Conservation (phyloP, 1,140 invertebrate species). For the Tenebrio molitor region DNA sequence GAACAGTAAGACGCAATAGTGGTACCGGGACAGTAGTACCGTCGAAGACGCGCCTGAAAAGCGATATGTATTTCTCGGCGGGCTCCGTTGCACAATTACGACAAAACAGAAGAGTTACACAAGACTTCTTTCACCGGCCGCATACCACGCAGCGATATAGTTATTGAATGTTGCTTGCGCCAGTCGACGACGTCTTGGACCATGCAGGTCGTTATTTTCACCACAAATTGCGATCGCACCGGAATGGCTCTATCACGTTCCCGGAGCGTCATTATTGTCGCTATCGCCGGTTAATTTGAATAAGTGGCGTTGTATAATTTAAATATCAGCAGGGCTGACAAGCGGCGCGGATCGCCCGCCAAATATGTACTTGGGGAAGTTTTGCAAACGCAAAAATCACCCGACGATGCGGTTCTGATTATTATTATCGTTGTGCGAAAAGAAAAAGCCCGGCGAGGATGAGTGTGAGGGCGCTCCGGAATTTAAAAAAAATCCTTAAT, state of each 20-base stretch:
- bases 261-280: conserved; percentile 1
- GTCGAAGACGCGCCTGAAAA: too few relatives aligned
- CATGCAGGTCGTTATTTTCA: neutral
- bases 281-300: neutral
- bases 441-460: too few relatives aligned
- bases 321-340: conserved; percentile 11
- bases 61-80: too few relatives aligned
- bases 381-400: too few relatives aligned
- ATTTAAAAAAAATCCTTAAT: too few relatives aligned
- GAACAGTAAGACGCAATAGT: conserved; percentile 3
- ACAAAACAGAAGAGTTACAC: neutral
- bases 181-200: too few relatives aligned
- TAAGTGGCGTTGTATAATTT: conserved; percentile 19
- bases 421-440: too few relatives aligned
- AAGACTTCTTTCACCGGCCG: neutral
- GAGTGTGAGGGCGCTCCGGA: too few relatives aligned
- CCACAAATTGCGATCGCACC: conserved; percentile 2
- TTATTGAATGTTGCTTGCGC: too few relatives aligned
- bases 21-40: too few relatives aligned
- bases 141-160: neutral
- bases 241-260: conserved; percentile 11
- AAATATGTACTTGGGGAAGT: too few relatives aligned
- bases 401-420: too few relatives aligned
- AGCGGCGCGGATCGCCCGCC: neutral
- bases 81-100: neutral